Conservation (phyloP, 1,140 invertebrate species). For the Orius insidiosus region DNA sequence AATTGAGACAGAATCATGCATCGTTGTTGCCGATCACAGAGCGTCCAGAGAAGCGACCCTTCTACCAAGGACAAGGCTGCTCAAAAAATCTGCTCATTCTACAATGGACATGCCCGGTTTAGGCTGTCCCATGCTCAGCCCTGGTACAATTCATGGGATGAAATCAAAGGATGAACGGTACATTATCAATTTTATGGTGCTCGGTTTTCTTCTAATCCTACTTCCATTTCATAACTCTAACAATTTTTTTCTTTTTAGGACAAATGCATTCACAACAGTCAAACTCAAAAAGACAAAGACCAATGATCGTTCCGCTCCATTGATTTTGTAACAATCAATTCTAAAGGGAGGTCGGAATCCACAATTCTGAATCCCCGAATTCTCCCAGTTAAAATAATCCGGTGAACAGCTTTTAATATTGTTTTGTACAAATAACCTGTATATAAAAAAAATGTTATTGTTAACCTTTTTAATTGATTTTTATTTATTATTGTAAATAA, state of each 20-base stretch:
- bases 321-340: constrained; percentile 28
- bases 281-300: constrained; percentile 71
- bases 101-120: constrained; percentile 4
- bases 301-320: constrained; percentile 64
- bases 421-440: no score
- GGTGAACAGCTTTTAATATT: no score
- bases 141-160: constrained; percentile 73
- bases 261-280: constrained; percentile 66
- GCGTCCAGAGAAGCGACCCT: constrained; percentile 25
- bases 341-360: background rate
- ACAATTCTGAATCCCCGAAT: no score
- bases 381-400: no score
- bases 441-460: no score
- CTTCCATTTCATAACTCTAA: constrained; percentile 1
- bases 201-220: background rate
- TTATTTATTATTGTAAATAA: no score
- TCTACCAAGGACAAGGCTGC: constrained; percentile 20
- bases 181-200: background rate
- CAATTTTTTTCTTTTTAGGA: constrained; percentile 36
- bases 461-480: no score
- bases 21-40: constrained; percentile 51
- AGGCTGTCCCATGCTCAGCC: constrained; percentile 8
- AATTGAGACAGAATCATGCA: constrained; percentile 36
- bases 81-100: constrained; percentile 22
- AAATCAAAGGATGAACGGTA: constrained; percentile 17